These are phyloP conservation scores for Macheiramphus alcinus DNA, from an alignment of 2,113 vertebrate species.

Conservation along the genomic window DNA sequence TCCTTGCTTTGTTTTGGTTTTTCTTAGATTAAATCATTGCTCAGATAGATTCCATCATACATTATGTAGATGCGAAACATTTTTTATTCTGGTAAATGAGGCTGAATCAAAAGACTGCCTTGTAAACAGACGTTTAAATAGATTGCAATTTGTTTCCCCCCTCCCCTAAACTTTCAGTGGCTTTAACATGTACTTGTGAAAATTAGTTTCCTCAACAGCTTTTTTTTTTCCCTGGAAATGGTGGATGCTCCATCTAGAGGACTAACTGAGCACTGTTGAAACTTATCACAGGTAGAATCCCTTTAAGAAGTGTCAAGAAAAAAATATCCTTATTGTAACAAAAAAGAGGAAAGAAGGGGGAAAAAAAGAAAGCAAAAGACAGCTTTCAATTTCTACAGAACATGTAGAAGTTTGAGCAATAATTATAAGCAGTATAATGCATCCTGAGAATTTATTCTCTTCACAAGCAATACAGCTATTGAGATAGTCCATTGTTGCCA, in stretches of 20 bases:
- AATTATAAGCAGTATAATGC: not conserved
- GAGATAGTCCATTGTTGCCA: constrained; percentile 51
- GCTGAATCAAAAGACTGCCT: not conserved
- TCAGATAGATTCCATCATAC: not conserved
- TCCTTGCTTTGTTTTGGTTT: not conserved
- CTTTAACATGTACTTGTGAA: not conserved
- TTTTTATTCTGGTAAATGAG: not conserved
- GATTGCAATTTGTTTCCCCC: not conserved
- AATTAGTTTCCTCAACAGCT: not conserved
- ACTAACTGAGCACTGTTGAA: constrained; percentile 17
- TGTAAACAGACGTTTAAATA: not conserved
- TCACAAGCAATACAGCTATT: not conserved
- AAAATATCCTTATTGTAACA: not conserved
- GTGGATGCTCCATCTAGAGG: constrained; percentile 76
- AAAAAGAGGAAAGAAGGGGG: not conserved
- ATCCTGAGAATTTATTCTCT: not conserved
- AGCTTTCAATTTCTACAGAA: not conserved
- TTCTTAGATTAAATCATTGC: not conserved
- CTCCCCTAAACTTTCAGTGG: not conserved
- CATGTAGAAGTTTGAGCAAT: not conserved
- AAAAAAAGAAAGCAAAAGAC: not conserved
- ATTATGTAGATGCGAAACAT: not conserved
- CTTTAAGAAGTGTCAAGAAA: not conserved
- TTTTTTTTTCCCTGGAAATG: not conserved
- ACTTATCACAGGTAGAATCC: not conserved